phyloP scores from a whole-genome alignment of 2,888 invertebrate species.

The Operophtera brumata region DNA sequence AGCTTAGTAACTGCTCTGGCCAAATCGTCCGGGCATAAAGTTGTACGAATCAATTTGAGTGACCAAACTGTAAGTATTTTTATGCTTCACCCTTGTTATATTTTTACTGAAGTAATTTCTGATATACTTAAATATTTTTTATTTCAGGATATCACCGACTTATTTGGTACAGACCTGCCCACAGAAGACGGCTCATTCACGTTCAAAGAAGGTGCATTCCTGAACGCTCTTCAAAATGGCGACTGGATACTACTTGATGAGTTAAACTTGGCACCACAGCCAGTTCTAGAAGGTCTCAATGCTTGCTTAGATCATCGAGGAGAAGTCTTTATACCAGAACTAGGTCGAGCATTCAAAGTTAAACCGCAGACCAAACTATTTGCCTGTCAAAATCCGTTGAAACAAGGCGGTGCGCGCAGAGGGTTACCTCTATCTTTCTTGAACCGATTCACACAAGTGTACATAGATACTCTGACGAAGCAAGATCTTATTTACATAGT shows the following conservation, averaged over 20 bases:
- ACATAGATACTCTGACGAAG: conserved; percentile 82
- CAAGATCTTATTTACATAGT: conserved; percentile 86
- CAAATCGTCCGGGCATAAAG: conserved; percentile 88
- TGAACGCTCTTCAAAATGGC: conserved; percentile 94
- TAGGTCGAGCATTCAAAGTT: conserved; percentile 91
- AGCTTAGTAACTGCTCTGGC: conserved; percentile 96
- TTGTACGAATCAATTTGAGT: conserved; percentile 97
- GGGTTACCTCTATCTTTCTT: conserved; percentile 98
- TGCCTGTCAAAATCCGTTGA: conserved; percentile 98
- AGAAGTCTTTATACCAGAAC: conserved; percentile 96
- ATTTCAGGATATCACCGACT: conserved; percentile 93
- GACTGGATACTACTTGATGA: conserved; percentile 99
- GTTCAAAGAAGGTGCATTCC: conserved; percentile 97
- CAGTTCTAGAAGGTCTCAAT: conserved; percentile 98
- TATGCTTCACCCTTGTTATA: not conserved
- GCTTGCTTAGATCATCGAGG: conserved; percentile 99
- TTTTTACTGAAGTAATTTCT: not conserved
- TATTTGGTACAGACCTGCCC: conserved; percentile 99
- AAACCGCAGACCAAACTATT: conserved; percentile 91
- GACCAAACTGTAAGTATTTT: conserved; percentile 93
- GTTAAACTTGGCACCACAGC: conserved; percentile 98
- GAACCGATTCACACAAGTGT: conserved; percentile 97
- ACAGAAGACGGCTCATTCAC: conserved; percentile 96
- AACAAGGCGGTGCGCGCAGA: conserved; percentile 97
- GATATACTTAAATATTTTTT: not conserved